phyloP scores from a whole-genome alignment of 2,113 vertebrate genomes.

The Carollia perspicillata region DNA sequence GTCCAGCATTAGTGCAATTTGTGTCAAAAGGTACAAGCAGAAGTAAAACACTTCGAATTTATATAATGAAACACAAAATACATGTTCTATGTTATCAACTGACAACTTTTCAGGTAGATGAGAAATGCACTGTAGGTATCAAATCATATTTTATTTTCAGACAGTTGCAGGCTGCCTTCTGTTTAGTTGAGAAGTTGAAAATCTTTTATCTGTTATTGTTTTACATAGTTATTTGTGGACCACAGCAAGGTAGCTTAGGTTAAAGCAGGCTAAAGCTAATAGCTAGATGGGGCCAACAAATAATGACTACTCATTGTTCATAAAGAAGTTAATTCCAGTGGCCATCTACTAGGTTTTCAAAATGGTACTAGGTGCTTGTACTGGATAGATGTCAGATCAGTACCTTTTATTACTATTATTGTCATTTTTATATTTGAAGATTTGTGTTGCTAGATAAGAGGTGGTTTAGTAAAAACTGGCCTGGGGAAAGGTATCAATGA shows the following conservation, averaged over 20 bases:
- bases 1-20: slow-evolving; percentile 43
- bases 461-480: neutral
- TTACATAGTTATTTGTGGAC: neutral
- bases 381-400: neutral
- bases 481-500: neutral
- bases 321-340: neutral
- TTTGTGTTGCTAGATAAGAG: neutral
- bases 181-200: slow-evolving; percentile 39
- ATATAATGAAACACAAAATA: slow-evolving; percentile 58
- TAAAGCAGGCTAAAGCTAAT: neutral
- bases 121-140: neutral
- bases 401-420: neutral
- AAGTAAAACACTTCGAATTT: slow-evolving; percentile 51
- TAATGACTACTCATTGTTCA: neutral
- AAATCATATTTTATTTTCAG: slow-evolving; percentile 64
- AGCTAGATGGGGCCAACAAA: neutral
- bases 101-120: slow-evolving; percentile 38
- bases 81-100: slow-evolving; percentile 35
- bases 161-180: slow-evolving; percentile 23
- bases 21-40: slow-evolving; percentile 47
- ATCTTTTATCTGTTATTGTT: slow-evolving; percentile 58
- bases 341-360: neutral
- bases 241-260: neutral
- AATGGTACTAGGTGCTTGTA: neutral
- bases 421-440: neutral